Percentiles rank a stretch among this genome's conserved stretches.
These are phyloP conservation scores for Catagonus wagneri DNA, from an alignment of 2,113 vertebrate genomes.

Conservation along the genomic window DNA sequence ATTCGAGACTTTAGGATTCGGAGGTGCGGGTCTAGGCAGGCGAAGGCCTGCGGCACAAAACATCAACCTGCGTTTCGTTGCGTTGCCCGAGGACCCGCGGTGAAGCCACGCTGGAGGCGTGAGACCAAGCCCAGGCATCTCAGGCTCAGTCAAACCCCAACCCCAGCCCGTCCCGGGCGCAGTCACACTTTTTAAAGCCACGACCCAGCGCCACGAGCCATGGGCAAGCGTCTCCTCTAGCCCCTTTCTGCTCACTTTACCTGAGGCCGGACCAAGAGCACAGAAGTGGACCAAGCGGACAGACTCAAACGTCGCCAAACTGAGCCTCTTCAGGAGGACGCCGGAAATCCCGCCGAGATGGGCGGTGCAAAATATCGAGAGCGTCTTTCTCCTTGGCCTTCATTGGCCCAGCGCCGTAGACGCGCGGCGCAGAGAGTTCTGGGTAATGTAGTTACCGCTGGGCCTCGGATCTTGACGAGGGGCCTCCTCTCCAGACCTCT, in stretches of 20 bases:
- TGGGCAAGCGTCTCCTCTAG: no score
- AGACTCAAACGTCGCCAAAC: not conserved
- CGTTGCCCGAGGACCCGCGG: not conserved
- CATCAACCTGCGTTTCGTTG: not conserved
- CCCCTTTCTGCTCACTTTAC: not conserved
- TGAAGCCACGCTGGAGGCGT: not conserved
- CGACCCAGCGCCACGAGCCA: not conserved
- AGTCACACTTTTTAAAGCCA: not conserved
- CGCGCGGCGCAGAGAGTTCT: not conserved
- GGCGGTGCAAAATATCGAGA: not conserved
- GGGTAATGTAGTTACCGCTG: not conserved
- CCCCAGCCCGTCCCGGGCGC: not conserved
- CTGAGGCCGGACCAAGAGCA: not conserved
- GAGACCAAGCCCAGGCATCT: not conserved
- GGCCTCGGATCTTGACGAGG: not conserved
- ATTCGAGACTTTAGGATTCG: not conserved
- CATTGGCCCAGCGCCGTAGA: not conserved
- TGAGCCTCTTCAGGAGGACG: not conserved
- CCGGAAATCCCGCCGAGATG: not conserved
- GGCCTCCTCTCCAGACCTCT: not conserved
- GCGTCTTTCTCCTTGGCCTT: not conserved
- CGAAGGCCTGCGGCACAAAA: not conserved
- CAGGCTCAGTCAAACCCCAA: not conserved
- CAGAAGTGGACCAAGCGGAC: not conserved
- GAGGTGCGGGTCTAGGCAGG: not conserved